Base-by-base conservation (phyloP, 2,888 invertebrate genomes). In the Gortyna flavago region DNA sequence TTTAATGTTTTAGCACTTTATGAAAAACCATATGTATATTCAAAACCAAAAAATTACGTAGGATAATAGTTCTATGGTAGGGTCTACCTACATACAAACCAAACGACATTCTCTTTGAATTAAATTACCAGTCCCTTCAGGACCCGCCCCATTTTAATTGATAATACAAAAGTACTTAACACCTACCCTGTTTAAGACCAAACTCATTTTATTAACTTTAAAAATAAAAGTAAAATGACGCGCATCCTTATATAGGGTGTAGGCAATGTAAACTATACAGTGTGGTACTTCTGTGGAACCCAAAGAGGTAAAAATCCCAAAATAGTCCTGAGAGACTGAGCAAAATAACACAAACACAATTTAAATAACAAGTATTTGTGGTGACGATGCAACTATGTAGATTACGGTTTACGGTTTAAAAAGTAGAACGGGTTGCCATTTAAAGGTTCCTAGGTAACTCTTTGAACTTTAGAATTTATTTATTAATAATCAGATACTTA, bases 331-430 rank as follows among this genome's bases (percentile, higher is more conserved):
- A 72, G 64, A 82, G 65, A 38, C 70, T 65, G 64, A 81, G 87
- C 88, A 87, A 91, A 92, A 91, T 90, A 93, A 92, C 89, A 92
- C 92, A 93, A 95, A 94, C 91, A 93, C 92, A 92, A 94, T 94
- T 94, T 93, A 89, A 90, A 90, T 93, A 94, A 94, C 90, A 92
- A 93, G 90, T 93, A 90, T 94, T 94, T 93, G 91, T 91, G 80
- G 80, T 88, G 90, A 87, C 88, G 89, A 89, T 90, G 90, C 88
- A 90, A 87, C 89, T 92, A n/a, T n/a, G n/a, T n/a, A 91, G 92
- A 93, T 92, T 92, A 92, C 91, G 91, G 91, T 93, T 92, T 86
- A 90, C 18, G 91, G 91, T 93, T 92, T 86, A 89, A 29, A 68
- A 32, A 44, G 65, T 21, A 71, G 70, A 76, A 70, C 21, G 29